These are phyloP conservation scores for Strix uralensis DNA, from an alignment of 2,113 vertebrate species.

Conservation along the genomic window DNA sequence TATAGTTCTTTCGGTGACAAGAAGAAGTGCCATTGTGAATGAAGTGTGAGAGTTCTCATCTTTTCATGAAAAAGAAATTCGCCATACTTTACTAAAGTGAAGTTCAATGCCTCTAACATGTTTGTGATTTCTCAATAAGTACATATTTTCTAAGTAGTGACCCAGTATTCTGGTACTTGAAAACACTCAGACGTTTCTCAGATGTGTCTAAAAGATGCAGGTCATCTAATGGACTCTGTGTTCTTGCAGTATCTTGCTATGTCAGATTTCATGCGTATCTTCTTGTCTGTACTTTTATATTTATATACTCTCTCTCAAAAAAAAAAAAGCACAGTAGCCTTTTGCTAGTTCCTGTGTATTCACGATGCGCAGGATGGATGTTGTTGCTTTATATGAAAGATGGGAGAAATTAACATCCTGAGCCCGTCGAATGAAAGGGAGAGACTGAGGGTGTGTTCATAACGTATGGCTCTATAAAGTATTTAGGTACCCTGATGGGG, in stretches of 20 bases:
- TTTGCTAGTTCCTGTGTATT: neutral
- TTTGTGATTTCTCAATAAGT: neutral
- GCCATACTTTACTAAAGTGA: fast-evolving
- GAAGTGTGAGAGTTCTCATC: neutral
- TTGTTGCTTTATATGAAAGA: neutral
- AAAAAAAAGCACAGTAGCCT: neutral
- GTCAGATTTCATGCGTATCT: neutral
- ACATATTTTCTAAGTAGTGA: neutral
- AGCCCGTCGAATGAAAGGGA: neutral
- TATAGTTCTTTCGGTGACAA: neutral
- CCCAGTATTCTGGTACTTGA: neutral
- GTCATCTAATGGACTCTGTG: neutral
- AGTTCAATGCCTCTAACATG: neutral
- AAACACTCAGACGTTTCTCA: neutral
- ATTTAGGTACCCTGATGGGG: neutral
- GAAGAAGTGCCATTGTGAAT: neutral
- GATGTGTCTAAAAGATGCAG: neutral
- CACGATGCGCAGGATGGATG: neutral
- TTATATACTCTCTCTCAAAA: neutral
- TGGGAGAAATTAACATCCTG: neutral
- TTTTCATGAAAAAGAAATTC: neutral
- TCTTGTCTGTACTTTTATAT: neutral
- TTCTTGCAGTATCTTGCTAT: neutral
- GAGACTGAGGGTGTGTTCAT: neutral
- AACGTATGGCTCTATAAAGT: fast-evolving